phyloP scores from a whole-genome alignment of 2,113 vertebrate species.

The Paraplagusia blochii region DNA sequence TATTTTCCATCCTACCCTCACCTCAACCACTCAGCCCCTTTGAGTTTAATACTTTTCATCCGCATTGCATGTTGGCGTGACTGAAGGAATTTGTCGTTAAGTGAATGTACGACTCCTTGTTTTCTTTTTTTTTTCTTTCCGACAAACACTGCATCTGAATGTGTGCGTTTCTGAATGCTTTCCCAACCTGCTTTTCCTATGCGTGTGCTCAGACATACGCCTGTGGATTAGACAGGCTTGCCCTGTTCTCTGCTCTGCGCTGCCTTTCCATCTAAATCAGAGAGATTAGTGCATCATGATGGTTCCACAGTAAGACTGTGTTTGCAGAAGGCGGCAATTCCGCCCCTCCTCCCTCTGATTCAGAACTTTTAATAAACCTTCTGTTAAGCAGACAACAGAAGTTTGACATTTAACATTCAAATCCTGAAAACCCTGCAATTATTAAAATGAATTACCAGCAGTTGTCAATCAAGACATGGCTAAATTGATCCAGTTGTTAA shows the following conservation, averaged over 20 bases:
- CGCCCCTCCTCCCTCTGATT: too few relatives aligned
- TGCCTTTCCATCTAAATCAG: slow-evolving; percentile 72
- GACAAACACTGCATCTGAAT: slow-evolving; percentile 1
- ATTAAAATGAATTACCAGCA: too few relatives aligned
- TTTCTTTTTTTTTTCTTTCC: slow-evolving; percentile 20
- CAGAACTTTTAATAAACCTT: too few relatives aligned
- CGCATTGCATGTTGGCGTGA: not conserved
- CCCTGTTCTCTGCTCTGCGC: slow-evolving; percentile 52
- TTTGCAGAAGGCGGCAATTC: too few relatives aligned
- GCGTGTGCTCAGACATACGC: slow-evolving; percentile 56
- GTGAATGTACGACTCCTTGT: slow-evolving; percentile 3
- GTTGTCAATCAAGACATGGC: too few relatives aligned
- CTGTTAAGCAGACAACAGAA: too few relatives aligned
- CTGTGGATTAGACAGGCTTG: slow-evolving; percentile 69
- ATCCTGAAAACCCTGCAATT: too few relatives aligned
- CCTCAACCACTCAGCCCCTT: slow-evolving; percentile 21
- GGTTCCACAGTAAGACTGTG: too few relatives aligned
- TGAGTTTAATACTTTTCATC: slow-evolving; percentile 22
- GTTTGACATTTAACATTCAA: too few relatives aligned
- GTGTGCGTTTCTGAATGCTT: slow-evolving; percentile 8
- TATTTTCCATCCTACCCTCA: slow-evolving; percentile 17
- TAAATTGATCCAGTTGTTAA: too few relatives aligned
- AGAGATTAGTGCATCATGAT: slow-evolving; percentile 67
- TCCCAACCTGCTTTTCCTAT: slow-evolving; percentile 7
- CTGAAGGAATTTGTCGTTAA: not conserved